Evolutionary conservation across 2,888 invertebrate species (phyloP).

Genomic region (Pyralis farinalis): DNA sequence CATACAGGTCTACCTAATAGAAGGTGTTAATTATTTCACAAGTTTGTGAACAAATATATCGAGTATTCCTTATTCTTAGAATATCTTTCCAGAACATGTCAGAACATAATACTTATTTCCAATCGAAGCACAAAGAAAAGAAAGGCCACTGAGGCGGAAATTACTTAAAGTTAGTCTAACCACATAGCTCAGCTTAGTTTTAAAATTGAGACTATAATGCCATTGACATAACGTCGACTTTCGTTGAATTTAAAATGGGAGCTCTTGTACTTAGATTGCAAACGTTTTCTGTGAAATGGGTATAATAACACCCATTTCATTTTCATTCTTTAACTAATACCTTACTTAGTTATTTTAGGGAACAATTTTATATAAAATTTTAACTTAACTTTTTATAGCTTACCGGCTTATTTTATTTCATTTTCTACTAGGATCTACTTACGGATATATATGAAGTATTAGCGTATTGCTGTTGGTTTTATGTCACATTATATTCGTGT

Average conservation of each 20-base stretch:
- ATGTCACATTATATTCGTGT: too few relatives aligned
- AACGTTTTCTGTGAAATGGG: constrained; percentile 10
- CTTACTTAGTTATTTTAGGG: constrained; percentile 10
- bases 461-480: too few relatives aligned
- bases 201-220: background rate
- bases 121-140: constrained; percentile 1
- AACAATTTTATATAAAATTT: constrained; percentile 13
- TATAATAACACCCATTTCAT: constrained; percentile 15
- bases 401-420: too few relatives aligned
- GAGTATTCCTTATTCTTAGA: too few relatives aligned
- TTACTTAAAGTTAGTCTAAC: constrained; percentile 1
- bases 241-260: background rate
- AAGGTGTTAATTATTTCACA: too few relatives aligned
- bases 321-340: constrained; percentile 14
- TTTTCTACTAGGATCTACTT: too few relatives aligned
- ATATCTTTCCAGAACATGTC: too few relatives aligned
- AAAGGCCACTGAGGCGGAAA: constrained; percentile 2
- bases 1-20: too few relatives aligned
- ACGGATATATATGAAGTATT: too few relatives aligned
- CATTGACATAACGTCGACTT: background rate
- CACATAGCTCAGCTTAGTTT: background rate
- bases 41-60: too few relatives aligned
- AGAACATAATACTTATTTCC: background rate
- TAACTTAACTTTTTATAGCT: too few relatives aligned
- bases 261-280: background rate